Percentiles rank a stretch among this genome's conserved stretches.
These are phyloP conservation scores for Nymphalis polychloros DNA, from an alignment of 2,888 invertebrate species.

Conservation along the genomic window DNA sequence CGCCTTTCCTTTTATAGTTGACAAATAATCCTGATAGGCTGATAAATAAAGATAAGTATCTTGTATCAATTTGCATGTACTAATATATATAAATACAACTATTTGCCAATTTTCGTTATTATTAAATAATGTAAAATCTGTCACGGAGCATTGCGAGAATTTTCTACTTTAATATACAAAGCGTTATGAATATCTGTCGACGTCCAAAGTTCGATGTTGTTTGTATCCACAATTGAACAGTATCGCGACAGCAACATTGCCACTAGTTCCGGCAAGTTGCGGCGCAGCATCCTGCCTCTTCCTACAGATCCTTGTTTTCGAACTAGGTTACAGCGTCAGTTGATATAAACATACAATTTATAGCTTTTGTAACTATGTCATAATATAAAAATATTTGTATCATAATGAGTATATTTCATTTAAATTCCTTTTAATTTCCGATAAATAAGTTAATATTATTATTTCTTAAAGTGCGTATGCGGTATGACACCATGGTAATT, in stretches of 20 bases:
- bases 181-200: background rate
- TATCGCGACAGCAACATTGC: constrained; percentile 43
- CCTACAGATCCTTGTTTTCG: constrained; percentile 54
- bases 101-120: too few species aligned
- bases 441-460: too few species aligned
- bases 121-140: too few species aligned
- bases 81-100: too few species aligned
- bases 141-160: too few species aligned
- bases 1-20: too few species aligned
- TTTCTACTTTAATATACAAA: background rate
- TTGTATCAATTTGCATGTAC: too few species aligned
- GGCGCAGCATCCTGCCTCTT: constrained; percentile 59
- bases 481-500: too few species aligned
- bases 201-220: constrained; percentile 6
- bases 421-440: too few species aligned
- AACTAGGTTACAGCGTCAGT: constrained; percentile 50
- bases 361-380: constrained; percentile 31
- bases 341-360: constrained; percentile 31
- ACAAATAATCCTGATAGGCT: too few species aligned
- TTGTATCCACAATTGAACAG: constrained; percentile 25
- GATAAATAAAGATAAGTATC: too few species aligned
- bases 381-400: constrained; percentile 21
- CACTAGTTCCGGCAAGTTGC: constrained; percentile 51
- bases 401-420: background rate
- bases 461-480: too few species aligned